A percentile compares a stretch with the other conserved stretches of the same genome.
Evolutionary conservation across 2,113 vertebrate genomes (phyloP).

Genomic region (Rhinoptilus africanus): DNA sequence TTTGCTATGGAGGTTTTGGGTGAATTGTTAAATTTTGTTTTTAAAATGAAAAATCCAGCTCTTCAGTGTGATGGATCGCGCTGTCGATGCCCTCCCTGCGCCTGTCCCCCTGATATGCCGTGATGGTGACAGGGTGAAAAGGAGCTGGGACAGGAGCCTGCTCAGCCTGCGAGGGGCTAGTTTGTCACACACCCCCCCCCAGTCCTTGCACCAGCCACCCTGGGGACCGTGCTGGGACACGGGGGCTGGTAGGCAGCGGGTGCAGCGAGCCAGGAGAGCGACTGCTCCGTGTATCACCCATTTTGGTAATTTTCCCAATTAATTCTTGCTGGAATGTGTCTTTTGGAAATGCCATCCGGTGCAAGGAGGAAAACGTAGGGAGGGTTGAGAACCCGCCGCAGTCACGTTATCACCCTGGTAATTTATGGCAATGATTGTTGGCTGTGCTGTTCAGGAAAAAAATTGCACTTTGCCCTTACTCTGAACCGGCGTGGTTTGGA

Average conservation of each 20-base stretch:
- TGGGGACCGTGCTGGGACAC: not conserved
- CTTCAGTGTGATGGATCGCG: not conserved
- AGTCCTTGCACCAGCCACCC: not conserved
- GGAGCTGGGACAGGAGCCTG: not conserved
- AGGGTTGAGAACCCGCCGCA: not conserved
- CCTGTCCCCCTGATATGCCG: fast-evolving
- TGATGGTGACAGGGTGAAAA: not conserved
- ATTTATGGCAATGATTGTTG: not conserved
- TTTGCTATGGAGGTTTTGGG: not conserved
- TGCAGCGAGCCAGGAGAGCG: not conserved
- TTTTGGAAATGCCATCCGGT: not conserved
- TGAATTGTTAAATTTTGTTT: not conserved
- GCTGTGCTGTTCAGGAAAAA: not conserved
- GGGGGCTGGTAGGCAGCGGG: not conserved
- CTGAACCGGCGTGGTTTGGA: not conserved
- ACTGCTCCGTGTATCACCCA: fast-evolving
- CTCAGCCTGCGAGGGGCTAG: not conserved
- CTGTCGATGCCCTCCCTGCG: not conserved
- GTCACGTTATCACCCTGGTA: not conserved
- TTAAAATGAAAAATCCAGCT: not conserved
- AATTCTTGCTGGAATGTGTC: not conserved
- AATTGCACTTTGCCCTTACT: not conserved
- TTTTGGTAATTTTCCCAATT: not conserved
- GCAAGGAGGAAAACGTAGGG: fast-evolving
- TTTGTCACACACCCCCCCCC: not conserved